Conservation (phyloP, 2,888 invertebrate genomes). For the Oligia strigilis region DNA sequence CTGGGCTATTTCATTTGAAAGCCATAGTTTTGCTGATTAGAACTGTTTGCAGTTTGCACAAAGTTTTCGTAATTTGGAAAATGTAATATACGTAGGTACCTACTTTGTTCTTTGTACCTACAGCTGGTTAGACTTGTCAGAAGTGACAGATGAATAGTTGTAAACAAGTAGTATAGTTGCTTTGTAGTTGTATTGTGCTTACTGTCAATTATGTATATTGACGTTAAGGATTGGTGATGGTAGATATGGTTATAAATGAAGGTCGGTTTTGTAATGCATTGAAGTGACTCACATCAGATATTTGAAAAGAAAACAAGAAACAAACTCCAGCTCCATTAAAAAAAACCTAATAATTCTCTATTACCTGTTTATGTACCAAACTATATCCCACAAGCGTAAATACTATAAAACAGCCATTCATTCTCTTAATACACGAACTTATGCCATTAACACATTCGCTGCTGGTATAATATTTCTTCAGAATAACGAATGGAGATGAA, state of each 20-base stretch:
- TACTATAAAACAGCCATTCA: slow-evolving; percentile 27
- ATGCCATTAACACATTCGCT: slow-evolving; percentile 39
- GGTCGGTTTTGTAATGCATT: background rate
- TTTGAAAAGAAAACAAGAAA: background rate
- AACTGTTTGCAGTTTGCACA: background rate
- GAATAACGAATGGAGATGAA: slow-evolving; percentile 24
- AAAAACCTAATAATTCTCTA: background rate
- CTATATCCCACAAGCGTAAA: background rate
- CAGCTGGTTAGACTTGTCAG: background rate
- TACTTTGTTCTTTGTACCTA: background rate
- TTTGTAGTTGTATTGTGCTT: background rate
- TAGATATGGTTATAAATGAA: background rate
- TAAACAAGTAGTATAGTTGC: background rate
- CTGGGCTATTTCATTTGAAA: slow-evolving; percentile 16
- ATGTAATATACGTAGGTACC: background rate
- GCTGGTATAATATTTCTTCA: slow-evolving; percentile 32
- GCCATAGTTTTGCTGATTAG: slow-evolving; percentile 9
- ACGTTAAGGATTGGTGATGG: background rate
- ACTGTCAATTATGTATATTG: background rate
- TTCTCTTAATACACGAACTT: slow-evolving; percentile 38
- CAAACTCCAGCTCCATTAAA: background rate
- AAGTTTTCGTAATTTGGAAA: background rate
- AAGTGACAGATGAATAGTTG: background rate
- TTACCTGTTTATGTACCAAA: slow-evolving; percentile 1
- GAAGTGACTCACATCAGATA: background rate